phyloP scores from a whole-genome alignment of 2,888 invertebrate species.

The Nephrotoma flavescens region DNA sequence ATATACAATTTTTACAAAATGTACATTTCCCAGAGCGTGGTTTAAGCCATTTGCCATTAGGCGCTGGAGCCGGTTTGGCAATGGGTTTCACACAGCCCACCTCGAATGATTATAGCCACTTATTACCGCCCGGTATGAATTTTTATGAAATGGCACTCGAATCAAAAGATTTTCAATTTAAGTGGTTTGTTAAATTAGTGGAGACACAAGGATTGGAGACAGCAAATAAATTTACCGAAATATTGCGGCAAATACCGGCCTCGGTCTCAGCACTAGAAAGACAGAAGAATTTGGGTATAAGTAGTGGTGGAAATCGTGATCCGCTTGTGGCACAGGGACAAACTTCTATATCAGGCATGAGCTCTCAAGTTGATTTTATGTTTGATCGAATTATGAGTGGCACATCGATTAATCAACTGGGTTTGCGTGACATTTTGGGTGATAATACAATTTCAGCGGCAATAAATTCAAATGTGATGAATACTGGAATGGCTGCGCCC shows the following conservation, averaged over 20 bases:
- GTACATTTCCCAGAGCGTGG: slow-evolving; percentile 37
- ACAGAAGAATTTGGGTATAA: slow-evolving; percentile 15
- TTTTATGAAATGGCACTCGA: slow-evolving; percentile 41
- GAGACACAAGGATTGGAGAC: slow-evolving; percentile 39
- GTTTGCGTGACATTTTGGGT: slow-evolving; percentile 27
- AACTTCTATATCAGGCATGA: slow-evolving; percentile 12
- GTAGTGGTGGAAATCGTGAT: slow-evolving; percentile 11
- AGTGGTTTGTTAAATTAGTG: slow-evolving; percentile 41
- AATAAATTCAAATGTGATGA: neutral
- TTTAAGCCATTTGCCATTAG: slow-evolving; percentile 15
- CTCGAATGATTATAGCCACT: slow-evolving; percentile 24
- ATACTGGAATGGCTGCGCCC: neutral
- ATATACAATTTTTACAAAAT: slow-evolving; percentile 42
- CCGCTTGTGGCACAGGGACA: slow-evolving; percentile 10
- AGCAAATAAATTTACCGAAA: slow-evolving; percentile 38
- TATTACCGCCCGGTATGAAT: slow-evolving; percentile 40
- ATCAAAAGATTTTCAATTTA: slow-evolving; percentile 35
- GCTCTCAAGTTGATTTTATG: slow-evolving; percentile 29
- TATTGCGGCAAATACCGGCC: slow-evolving; percentile 26
- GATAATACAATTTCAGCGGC: slow-evolving; percentile 14
- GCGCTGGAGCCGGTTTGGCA: slow-evolving; percentile 10
- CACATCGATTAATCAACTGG: slow-evolving; percentile 29
- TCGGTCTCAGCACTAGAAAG: slow-evolving; percentile 15
- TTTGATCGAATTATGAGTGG: slow-evolving; percentile 31
- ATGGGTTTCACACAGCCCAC: neutral